Evolutionary conservation across 2,888 invertebrate species (phyloP).

Genomic region (Bruchidius siliquastri): DNA sequence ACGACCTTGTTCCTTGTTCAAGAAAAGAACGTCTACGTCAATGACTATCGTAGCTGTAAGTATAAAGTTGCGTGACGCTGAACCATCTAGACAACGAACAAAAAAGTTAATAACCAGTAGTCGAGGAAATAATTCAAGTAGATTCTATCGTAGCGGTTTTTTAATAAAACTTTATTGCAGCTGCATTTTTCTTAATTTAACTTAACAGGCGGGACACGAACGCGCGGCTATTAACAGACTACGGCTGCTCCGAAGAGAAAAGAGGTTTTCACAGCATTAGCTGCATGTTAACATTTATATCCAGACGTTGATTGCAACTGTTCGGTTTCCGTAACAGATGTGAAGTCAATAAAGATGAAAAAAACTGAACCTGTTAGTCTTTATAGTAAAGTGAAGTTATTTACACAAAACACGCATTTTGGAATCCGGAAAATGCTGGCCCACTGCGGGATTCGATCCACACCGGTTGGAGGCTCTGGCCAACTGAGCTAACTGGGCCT

Average conservation of each 20-base stretch:
- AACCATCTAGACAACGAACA: conserved; percentile 31
- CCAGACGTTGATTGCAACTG: not conserved
- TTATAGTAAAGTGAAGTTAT: too few species aligned
- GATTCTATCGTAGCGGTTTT: conserved; percentile 28
- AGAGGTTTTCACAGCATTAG: not conserved
- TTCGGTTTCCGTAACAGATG: not conserved
- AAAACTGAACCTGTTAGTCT: not conserved
- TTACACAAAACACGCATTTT: too few species aligned
- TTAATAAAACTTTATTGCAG: conserved; percentile 25
- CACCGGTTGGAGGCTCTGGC: too few species aligned
- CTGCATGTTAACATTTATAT: not conserved
- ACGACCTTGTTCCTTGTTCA: too few species aligned
- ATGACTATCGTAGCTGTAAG: conserved; percentile 18
- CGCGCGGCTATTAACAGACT: not conserved
- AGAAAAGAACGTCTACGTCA: not conserved
- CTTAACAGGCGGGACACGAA: not conserved
- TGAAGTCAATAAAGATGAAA: not conserved
- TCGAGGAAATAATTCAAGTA: conserved; percentile 34
- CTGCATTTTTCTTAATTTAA: conserved; percentile 16
- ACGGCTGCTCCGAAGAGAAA: not conserved
- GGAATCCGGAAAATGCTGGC: too few species aligned
- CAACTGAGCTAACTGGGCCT: too few species aligned
- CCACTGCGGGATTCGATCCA: too few species aligned
- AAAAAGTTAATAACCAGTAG: conserved; percentile 37
- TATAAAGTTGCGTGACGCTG: conserved; percentile 38